Evolutionary conservation across 1,140 invertebrate genomes (phyloP).

Genomic region (Branchinecta lindahli): DNA sequence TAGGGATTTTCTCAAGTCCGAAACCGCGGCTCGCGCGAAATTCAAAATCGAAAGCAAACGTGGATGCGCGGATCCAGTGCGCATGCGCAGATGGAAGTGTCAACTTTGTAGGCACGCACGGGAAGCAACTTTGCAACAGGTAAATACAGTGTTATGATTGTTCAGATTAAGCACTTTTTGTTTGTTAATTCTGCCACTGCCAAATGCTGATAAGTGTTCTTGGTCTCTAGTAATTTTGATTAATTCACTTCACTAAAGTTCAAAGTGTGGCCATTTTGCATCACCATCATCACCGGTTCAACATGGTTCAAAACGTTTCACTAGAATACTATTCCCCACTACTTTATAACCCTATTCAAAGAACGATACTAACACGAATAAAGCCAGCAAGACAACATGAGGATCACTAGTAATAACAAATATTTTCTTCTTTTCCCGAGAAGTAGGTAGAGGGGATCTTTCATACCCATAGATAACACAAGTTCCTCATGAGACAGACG

Average conservation of each 20-base stretch:
- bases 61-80: constrained; percentile 7
- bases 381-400: too few relatives aligned
- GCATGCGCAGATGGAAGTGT: constrained; percentile 4
- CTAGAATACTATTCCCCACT: too few relatives aligned
- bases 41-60: constrained; percentile 6
- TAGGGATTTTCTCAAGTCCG: constrained; percentile 8
- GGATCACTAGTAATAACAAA: too few relatives aligned
- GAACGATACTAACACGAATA: too few relatives aligned
- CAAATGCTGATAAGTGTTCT: constrained; percentile 5
- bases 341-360: too few relatives aligned
- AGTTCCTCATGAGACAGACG: too few relatives aligned
- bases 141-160: constrained; percentile 9
- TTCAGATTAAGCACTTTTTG: constrained; percentile 2
- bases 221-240: constrained; percentile 6
- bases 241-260: constrained; percentile 9
- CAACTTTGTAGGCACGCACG: background rate
- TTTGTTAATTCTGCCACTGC: constrained; percentile 1
- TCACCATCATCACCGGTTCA: too few relatives aligned
- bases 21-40: background rate
- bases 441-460: too few relatives aligned
- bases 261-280: too few relatives aligned
- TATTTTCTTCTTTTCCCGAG: too few relatives aligned
- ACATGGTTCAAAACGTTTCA: too few relatives aligned
- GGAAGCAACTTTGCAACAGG: constrained; percentile 4
- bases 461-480: too few relatives aligned